phyloP scores from a whole-genome alignment of 1,140 invertebrate genomes.

The Gryllus bimaculatus region DNA sequence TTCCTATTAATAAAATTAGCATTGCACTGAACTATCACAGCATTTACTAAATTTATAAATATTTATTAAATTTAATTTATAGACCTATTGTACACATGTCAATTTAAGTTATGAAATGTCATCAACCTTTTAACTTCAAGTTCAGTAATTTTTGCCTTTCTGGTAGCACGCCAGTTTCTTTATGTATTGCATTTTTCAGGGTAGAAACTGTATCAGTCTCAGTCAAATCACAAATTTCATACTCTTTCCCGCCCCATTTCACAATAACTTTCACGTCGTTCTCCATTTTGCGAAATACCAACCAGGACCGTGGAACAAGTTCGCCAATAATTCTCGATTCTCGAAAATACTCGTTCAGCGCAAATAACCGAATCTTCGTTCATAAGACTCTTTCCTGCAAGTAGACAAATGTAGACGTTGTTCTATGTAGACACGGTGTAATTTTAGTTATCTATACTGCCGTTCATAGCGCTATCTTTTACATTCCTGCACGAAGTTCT shows the following conservation, averaged over 20 bases:
- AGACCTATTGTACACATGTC: neutral
- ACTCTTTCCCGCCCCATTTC: conserved; percentile 89
- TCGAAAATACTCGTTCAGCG: too few species aligned
- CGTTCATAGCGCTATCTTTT: too few species aligned
- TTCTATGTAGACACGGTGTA: too few species aligned
- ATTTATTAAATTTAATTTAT: conserved; percentile 7
- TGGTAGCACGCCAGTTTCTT: conserved; percentile 73
- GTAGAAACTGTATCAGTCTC: conserved; percentile 63
- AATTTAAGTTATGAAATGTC: conserved; percentile 3
- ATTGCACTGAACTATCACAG: neutral
- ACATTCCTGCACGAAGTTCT: too few species aligned
- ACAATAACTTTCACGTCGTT: conserved; percentile 51
- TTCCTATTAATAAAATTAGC: conserved; percentile 45
- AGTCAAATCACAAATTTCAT: conserved; percentile 54
- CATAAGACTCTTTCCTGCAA: too few species aligned
- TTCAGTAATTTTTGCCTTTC: conserved; percentile 89
- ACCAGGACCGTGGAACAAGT: neutral
- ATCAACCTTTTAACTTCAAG: conserved; percentile 76
- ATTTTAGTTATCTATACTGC: too few species aligned
- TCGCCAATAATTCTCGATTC: neutral
- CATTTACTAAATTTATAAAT: conserved; percentile 6
- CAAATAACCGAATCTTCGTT: too few species aligned
- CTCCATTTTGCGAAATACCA: conserved; percentile 14
- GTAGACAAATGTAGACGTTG: too few species aligned
- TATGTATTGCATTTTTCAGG: conserved; percentile 70